Conservation (phyloP, 2,888 invertebrate species). For the Agonopterix subpropinquella region DNA sequence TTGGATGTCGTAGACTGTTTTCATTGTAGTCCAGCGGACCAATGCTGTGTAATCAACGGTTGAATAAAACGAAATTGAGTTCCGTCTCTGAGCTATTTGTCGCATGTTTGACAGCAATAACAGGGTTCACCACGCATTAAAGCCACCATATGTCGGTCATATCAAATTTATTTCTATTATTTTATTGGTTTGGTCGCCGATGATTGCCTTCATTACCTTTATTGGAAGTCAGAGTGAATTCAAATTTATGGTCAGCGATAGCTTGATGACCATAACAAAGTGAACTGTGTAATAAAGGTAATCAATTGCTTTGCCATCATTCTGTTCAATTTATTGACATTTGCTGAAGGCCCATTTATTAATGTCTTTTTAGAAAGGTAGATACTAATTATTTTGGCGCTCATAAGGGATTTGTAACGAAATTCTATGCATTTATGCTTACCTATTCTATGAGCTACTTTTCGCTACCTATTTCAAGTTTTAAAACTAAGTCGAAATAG, state of each 20-base stretch:
- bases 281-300: conserved; percentile 65
- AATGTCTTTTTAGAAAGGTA: no score
- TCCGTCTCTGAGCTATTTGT: conserved; percentile 63
- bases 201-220: conserved; percentile 73
- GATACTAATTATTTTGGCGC: no score
- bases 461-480: no score
- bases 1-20: conserved; percentile 62
- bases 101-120: conserved; percentile 76
- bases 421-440: no score
- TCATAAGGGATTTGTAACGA: no score
- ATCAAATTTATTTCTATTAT: conserved; percentile 76
- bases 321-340: conserved; percentile 11
- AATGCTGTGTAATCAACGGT: conserved; percentile 71
- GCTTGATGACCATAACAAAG: conserved; percentile 66
- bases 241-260: conserved; percentile 70
- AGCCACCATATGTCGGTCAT: conserved; percentile 74
- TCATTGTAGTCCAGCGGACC: conserved; percentile 67
- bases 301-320: conserved; percentile 55
- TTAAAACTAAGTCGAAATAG: no score
- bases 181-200: conserved; percentile 67
- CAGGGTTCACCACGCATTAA: conserved; percentile 69
- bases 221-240: conserved; percentile 71
- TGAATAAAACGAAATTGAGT: conserved; percentile 65
- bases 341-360: not conserved
- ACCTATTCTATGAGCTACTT: no score